Percentiles rank a stretch among this genome's conserved stretches.
These are phyloP conservation scores for Tragelaphus imberbis DNA, from an alignment of 2,113 vertebrate genomes.

Conservation along the genomic window DNA sequence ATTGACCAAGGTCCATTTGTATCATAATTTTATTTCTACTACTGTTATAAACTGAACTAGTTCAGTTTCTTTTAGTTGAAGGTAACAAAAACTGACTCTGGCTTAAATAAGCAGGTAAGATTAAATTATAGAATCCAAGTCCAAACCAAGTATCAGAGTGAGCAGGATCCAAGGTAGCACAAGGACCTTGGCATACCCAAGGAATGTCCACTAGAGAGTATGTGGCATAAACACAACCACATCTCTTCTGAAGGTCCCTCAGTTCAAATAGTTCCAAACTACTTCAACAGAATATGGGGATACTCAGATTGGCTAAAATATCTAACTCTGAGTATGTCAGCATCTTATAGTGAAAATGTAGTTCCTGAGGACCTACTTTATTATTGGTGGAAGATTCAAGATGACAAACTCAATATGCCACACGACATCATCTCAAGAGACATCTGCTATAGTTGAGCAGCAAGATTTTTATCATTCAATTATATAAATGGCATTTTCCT, in stretches of 20 bases:
- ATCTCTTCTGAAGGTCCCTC: neutral
- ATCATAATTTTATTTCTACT: neutral
- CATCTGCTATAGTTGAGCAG: neutral
- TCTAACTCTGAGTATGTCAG: neutral
- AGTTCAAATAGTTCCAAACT: neutral
- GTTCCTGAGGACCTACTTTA: neutral
- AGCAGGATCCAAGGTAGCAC: neutral
- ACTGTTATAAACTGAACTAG: neutral
- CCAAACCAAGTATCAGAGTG: neutral
- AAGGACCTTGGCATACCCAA: neutral
- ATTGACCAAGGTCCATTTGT: neutral
- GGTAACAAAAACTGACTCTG: neutral
- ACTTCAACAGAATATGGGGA: neutral
- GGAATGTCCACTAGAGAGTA: neutral
- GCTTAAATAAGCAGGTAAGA: neutral
- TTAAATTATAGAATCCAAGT: neutral
- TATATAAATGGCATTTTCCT: neutral
- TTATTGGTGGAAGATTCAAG: neutral
- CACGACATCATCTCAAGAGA: neutral
- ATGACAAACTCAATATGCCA: neutral
- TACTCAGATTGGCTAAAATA: neutral
- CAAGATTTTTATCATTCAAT: neutral
- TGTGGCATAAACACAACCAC: neutral
- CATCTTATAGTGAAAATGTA: neutral
- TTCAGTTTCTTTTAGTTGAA: neutral